Evolutionary conservation across 2,888 invertebrate species (phyloP).

Genomic region (Heliconius charithonia): DNA sequence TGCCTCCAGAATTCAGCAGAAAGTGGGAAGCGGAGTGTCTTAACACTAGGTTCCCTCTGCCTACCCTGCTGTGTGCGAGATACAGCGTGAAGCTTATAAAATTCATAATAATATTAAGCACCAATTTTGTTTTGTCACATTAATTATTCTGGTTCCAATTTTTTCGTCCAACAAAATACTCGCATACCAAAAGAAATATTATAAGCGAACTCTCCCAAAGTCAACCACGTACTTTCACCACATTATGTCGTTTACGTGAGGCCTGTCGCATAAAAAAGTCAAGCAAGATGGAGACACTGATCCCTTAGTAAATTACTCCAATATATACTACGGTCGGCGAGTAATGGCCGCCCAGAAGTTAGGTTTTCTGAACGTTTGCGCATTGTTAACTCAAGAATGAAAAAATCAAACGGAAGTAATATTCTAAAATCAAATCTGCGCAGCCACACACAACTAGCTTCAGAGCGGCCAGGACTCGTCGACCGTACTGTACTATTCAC

Average conservation of each 20-base stretch:
- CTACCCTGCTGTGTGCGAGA: no score
- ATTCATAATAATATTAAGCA: neutral
- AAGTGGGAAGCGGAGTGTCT: no score
- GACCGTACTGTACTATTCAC: slow-evolving; percentile 12
- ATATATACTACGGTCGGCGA: slow-evolving; percentile 31
- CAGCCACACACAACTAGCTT: neutral
- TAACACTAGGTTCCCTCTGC: no score
- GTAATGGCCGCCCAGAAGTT: neutral
- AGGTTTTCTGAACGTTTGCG: neutral
- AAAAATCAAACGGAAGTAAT: neutral
- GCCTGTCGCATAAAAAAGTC: slow-evolving; percentile 35
- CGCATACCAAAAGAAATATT: neutral
- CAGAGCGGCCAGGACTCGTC: neutral
- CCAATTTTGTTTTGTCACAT: neutral
- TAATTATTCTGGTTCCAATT: slow-evolving; percentile 12
- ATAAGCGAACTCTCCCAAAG: slow-evolving; percentile 6
- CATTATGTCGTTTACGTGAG: slow-evolving; percentile 35
- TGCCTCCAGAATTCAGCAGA: no score
- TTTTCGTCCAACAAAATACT: slow-evolving; percentile 21
- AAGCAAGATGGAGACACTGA: slow-evolving; percentile 29
- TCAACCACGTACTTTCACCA: slow-evolving; percentile 29
- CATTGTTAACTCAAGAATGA: neutral
- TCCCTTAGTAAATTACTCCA: slow-evolving; percentile 37
- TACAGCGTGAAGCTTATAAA: neutral
- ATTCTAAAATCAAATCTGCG: neutral